Base-by-base conservation (phyloP, 1,140 invertebrate genomes). In the Diachasmimorpha longicaudata region DNA sequence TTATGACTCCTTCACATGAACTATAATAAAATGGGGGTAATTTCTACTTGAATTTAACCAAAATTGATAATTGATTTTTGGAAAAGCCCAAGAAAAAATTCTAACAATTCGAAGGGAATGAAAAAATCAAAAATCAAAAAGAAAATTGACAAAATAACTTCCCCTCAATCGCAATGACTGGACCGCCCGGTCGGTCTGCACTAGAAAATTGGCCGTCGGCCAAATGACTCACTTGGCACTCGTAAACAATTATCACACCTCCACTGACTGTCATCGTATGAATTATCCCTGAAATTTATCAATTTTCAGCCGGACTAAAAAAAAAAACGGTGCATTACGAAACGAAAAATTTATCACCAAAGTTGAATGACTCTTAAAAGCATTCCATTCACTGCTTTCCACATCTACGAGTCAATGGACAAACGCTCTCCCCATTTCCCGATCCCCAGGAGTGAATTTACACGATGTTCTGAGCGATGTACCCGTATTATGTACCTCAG, bases 221-320 rank as follows among this genome's bases (percentile, higher is more conserved):
- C 85, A 86, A 86, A 85, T 85, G 83, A 86, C 83, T 85, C 82
- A 81, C 80, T 85, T 86, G 85, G 85, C 85, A 85, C 83, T 82
- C 83, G 83, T 85, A 85, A 86, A 86, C 84, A 86, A 86, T 86
- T 85, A 85, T 85, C 80, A 75, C 80, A 79, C 81, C 83, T 83
- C 85, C 80, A 75, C 78, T 77, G 79, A 79, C 79, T 79, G 82
- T 76, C 75, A 70, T 52, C 68, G 44, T 67, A 8, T 63, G 58
- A 63, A 63, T 63, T 63, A 63, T 63, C 23, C 23, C 0, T n/a
- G 10, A 63, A 63, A 63, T 63, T 63, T 31, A 63, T 63, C 58
- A 63, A 63, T 25, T 63, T 13, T 25, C 8, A 25, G 0, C 8
- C 19, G 58, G 13, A 25, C 0, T n/a, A 8, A 14, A 55, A 19